Percentiles rank a stretch among this genome's conserved stretches.
phyloP scores from a whole-genome alignment of 2,888 invertebrate genomes.

The Caenorhabditis virilis region DNA sequence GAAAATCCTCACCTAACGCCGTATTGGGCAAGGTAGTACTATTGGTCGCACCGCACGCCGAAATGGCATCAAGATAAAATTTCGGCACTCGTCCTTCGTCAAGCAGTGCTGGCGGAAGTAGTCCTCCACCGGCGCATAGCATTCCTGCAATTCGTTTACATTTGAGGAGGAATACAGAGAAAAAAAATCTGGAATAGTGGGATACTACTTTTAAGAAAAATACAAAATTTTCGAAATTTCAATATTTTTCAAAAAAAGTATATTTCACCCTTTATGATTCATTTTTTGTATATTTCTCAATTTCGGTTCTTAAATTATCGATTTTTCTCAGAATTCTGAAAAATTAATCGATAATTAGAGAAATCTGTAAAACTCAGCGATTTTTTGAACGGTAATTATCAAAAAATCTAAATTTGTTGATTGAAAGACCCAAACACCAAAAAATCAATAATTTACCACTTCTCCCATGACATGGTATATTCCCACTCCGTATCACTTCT shows the following conservation, averaged over 20 bases:
- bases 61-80: slow-evolving; percentile 61
- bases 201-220: too few species aligned
- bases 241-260: not conserved
- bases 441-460: slow-evolving; percentile 25
- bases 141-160: slow-evolving; percentile 47
- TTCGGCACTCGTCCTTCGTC: slow-evolving; percentile 60
- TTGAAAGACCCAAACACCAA: not conserved
- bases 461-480: slow-evolving; percentile 50
- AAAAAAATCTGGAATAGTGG: too few species aligned
- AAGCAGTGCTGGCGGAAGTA: slow-evolving; percentile 60
- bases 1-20: slow-evolving; percentile 40
- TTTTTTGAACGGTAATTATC: not conserved
- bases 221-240: not conserved
- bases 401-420: not conserved
- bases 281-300: too few species aligned
- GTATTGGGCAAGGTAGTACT: slow-evolving; percentile 54
- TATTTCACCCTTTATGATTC: not conserved
- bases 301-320: too few species aligned
- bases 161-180: too few species aligned
- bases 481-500: slow-evolving; percentile 49
- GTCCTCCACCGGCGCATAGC: slow-evolving; percentile 55
- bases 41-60: slow-evolving; percentile 55
- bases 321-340: not conserved
- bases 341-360: not conserved
- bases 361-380: not conserved